Evolutionary conservation across 2,797 vertebrate genomes (phyloP).

Genomic region (Myioborus miniatus): DNA sequence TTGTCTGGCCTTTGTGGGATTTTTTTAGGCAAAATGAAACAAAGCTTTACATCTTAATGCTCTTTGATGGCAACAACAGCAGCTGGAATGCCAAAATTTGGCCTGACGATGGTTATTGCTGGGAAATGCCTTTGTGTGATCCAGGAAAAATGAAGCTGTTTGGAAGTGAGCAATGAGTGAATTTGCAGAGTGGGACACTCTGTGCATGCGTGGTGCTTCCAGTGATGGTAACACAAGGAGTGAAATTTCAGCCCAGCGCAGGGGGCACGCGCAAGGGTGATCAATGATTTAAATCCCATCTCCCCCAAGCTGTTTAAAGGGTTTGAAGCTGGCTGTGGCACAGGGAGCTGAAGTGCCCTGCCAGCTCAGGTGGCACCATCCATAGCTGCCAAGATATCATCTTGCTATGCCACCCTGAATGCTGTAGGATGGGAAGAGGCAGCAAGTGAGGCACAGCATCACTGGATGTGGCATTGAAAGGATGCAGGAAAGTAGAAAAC

Average conservation of each 20-base stretch:
- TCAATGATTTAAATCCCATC: neutral
- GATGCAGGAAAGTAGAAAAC: neutral
- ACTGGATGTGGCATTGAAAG: neutral
- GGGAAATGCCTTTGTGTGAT: neutral
- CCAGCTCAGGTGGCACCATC: neutral
- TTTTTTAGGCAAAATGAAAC: neutral
- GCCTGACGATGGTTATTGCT: neutral
- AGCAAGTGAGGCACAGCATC: neutral
- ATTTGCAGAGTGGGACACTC: neutral
- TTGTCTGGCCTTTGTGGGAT: neutral
- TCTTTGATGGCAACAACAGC: neutral
- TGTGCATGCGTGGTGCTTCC: fast-evolving
- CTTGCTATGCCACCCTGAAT: fast-evolving
- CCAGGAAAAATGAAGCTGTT: neutral
- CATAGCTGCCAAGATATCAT: neutral
- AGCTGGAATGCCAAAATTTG: neutral
- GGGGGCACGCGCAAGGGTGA: neutral
- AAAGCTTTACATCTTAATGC: neutral
- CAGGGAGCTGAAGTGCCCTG: neutral
- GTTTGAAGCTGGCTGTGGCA: neutral
- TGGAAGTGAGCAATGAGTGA: neutral
- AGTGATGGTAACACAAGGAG: neutral
- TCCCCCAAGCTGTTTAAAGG: neutral
- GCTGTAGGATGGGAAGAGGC: neutral
- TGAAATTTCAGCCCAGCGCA: neutral